phyloP scores from a whole-genome alignment of 2,797 vertebrate species.

The Podarcis siculus region DNA sequence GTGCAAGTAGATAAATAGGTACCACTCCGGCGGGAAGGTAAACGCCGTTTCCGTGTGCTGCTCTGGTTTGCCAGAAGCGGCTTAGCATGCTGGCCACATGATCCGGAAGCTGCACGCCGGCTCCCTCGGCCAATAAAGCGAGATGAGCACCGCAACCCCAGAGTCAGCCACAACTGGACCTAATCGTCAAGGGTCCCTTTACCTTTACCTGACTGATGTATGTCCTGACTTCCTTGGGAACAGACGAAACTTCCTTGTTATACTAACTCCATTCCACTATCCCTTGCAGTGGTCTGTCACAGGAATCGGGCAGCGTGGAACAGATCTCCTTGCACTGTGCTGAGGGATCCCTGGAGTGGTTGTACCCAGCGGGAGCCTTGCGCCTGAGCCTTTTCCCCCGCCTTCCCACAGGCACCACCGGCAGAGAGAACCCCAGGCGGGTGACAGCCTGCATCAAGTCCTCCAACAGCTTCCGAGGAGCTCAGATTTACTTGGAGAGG shows the following conservation, averaged over 20 bases:
- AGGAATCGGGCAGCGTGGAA: conserved; percentile 89
- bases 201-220: no score
- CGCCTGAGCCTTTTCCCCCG: conserved; percentile 86
- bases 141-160: no score
- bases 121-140: no score
- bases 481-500: conserved; percentile 90
- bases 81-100: no score
- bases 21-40: no score
- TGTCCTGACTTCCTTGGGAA: background rate
- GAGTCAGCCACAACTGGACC: no score
- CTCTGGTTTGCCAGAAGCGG: no score
- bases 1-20: no score
- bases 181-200: no score
- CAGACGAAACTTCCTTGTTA: no score
- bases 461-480: conserved; percentile 84
- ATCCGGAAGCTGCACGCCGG: no score
- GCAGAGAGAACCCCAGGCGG: conserved; percentile 66
- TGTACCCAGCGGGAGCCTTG: conserved; percentile 90
- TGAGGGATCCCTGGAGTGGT: conserved; percentile 89
- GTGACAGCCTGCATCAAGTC: conserved; percentile 89
- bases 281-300: conserved; percentile 85
- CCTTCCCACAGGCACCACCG: conserved; percentile 72
- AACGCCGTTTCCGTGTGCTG: no score
- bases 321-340: conserved; percentile 90
- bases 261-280: rapidly evolving